Evolutionary conservation across 2,888 invertebrate genomes (phyloP).

Genomic region (Tetramorium bicarinatum): DNA sequence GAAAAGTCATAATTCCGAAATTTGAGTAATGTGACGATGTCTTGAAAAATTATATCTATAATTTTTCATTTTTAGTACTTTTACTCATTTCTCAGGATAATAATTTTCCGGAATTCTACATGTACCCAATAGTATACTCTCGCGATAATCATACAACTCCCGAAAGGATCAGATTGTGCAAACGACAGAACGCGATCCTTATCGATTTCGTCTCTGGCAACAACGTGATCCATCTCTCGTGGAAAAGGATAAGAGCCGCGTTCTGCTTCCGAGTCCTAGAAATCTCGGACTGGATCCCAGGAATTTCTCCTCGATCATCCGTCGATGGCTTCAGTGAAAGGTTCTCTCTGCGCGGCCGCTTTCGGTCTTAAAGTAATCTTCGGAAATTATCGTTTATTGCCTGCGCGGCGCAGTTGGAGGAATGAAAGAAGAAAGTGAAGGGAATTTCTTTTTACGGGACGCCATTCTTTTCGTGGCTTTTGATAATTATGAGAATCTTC

Average conservation of each 20-base stretch:
- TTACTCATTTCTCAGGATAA: too few relatives aligned
- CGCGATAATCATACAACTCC: neutral
- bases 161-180: neutral
- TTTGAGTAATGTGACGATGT: too few relatives aligned
- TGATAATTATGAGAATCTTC: neutral
- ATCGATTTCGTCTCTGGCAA: neutral
- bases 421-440: slow-evolving; percentile 60
- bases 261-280: slow-evolving; percentile 40
- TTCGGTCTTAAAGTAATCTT: slow-evolving; percentile 61
- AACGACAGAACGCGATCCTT: neutral
- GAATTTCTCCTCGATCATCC: slow-evolving; percentile 66
- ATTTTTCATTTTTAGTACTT: too few relatives aligned
- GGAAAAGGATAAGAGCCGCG: neutral
- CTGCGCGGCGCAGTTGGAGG: slow-evolving; percentile 39
- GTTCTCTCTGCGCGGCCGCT: slow-evolving; percentile 60
- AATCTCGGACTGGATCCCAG: slow-evolving; percentile 51
- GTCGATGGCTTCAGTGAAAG: slow-evolving; percentile 67
- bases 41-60: too few relatives aligned
- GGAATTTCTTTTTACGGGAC: slow-evolving; percentile 16
- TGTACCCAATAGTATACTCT: neutral
- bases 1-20: too few relatives aligned
- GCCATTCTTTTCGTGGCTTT: slow-evolving; percentile 9
- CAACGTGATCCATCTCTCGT: slow-evolving; percentile 9
- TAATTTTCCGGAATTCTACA: too few relatives aligned
- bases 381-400: slow-evolving; percentile 66